Percentiles rank a stretch among this genome's conserved stretches.
These are phyloP conservation scores for Zootermopsis nevadensis DNA, from an alignment of 2,888 invertebrate genomes.

Conservation along the genomic window DNA sequence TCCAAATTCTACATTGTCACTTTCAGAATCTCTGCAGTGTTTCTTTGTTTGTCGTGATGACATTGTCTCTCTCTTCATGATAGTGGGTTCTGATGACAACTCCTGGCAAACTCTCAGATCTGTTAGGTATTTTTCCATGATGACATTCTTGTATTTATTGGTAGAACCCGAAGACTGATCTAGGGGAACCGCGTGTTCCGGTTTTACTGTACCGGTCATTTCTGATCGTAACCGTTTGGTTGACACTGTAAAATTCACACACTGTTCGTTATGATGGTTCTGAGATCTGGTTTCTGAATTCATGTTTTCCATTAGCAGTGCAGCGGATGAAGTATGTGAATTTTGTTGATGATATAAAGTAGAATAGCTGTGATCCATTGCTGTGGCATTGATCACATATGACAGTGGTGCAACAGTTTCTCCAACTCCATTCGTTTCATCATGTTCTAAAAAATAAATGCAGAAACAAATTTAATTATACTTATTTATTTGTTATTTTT, in stretches of 20 bases:
- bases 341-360: conserved; percentile 3
- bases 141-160: conserved; percentile 10
- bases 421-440: not conserved
- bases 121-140: conserved; percentile 6
- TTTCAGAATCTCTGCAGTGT: not conserved
- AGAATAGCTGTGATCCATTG: conserved; percentile 45
- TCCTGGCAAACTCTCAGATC: conserved; percentile 3
- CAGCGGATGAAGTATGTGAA: not conserved
- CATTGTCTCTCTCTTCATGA: not conserved
- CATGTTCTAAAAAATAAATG: not conserved
- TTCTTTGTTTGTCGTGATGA: not conserved
- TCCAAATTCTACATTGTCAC: not conserved
- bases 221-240: not conserved
- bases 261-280: not conserved
- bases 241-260: not conserved
- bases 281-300: not conserved
- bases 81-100: not conserved
- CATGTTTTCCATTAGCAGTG: not conserved
- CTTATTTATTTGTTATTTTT: too few species aligned
- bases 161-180: not conserved
- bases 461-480: not conserved
- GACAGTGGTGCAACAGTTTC: not conserved
- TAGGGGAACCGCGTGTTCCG: not conserved
- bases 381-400: conserved; percentile 27
- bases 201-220: not conserved